A percentile compares a stretch with the other conserved stretches of the same genome.
Conservation (phyloP, 1,140 invertebrate species). For the Apis laboriosa region DNA sequence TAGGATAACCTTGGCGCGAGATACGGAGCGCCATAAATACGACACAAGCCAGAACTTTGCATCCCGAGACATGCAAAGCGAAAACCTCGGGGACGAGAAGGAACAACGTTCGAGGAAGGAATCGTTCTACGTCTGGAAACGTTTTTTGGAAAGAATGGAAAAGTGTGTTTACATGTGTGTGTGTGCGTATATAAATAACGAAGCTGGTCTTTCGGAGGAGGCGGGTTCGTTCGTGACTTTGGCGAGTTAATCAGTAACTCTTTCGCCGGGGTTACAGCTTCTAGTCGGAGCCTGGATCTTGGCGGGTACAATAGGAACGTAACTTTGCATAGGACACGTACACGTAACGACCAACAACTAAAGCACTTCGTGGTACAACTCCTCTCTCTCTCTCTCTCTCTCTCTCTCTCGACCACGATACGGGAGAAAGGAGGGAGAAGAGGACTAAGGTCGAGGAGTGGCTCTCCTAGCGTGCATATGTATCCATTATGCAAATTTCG, state of each 20-base stretch:
- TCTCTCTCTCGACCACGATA: neutral
- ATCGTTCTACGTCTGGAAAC: neutral
- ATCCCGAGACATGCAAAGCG: slow-evolving; percentile 59
- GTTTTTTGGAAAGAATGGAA: slow-evolving; percentile 48
- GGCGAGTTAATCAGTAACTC: slow-evolving; percentile 69
- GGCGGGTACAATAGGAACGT: slow-evolving; percentile 71
- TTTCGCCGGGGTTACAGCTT: slow-evolving; percentile 61
- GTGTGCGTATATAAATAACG: neutral
- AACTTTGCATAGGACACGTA: slow-evolving; percentile 74
- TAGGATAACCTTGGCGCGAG: slow-evolving; percentile 39
- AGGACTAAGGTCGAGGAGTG: slow-evolving; percentile 61
- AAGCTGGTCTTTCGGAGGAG: slow-evolving; percentile 25
- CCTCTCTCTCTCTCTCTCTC: neutral
- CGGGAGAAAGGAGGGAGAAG: slow-evolving; percentile 12
- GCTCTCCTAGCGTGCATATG: slow-evolving; percentile 77
- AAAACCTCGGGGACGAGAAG: slow-evolving; percentile 43
- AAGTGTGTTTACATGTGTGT: too few species aligned
- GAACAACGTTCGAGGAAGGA: slow-evolving; percentile 39
- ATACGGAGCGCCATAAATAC: slow-evolving; percentile 49
- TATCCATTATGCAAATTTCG: slow-evolving; percentile 80
- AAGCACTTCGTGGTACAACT: slow-evolving; percentile 65
- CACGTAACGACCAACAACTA: slow-evolving; percentile 78
- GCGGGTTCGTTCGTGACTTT: slow-evolving; percentile 64
- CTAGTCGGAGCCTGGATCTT: slow-evolving; percentile 63
- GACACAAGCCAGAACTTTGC: slow-evolving; percentile 46